Evolutionary conservation across 2,797 vertebrate species (phyloP).

Genomic region (Dallia pectoralis): DNA sequence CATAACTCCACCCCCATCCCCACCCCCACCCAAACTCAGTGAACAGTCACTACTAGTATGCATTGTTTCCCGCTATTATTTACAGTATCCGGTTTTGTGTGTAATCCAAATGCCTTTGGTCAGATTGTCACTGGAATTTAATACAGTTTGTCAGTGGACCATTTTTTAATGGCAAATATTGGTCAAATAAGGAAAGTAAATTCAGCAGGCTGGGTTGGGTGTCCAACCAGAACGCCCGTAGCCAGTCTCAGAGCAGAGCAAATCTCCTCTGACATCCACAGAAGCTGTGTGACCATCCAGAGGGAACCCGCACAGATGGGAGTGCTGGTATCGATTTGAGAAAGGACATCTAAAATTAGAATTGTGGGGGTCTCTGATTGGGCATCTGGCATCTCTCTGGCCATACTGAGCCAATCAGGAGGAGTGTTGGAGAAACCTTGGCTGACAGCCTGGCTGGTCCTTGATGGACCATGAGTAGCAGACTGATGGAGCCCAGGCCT

Average conservation of each 20-base stretch:
- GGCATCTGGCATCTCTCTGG: conserved; percentile 50
- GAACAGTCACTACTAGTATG: conserved; percentile 17
- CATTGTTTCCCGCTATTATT: no score
- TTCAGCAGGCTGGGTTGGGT: no score
- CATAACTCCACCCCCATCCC: background rate
- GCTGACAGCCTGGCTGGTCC: conserved; percentile 40
- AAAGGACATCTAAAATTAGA: conserved; percentile 72
- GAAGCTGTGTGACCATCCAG: conserved; percentile 70
- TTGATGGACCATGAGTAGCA: conserved; percentile 42
- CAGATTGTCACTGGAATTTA: no score
- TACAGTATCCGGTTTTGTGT: no score
- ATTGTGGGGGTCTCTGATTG: conserved; percentile 46
- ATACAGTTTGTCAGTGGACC: no score
- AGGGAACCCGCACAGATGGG: conserved; percentile 67
- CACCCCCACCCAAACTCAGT: conserved; percentile 1
- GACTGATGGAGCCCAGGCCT: conserved; percentile 44
- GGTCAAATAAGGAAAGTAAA: no score
- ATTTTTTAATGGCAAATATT: no score
- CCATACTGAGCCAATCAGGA: conserved; percentile 31
- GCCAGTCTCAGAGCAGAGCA: conserved; percentile 59
- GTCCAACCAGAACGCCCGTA: conserved; percentile 4
- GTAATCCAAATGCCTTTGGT: no score
- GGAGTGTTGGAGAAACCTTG: conserved; percentile 50
- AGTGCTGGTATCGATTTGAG: conserved; percentile 72
- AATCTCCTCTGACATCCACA: conserved; percentile 72